Base-by-base conservation (phyloP, 2,113 vertebrate species). In the Siphamia tubifer region DNA sequence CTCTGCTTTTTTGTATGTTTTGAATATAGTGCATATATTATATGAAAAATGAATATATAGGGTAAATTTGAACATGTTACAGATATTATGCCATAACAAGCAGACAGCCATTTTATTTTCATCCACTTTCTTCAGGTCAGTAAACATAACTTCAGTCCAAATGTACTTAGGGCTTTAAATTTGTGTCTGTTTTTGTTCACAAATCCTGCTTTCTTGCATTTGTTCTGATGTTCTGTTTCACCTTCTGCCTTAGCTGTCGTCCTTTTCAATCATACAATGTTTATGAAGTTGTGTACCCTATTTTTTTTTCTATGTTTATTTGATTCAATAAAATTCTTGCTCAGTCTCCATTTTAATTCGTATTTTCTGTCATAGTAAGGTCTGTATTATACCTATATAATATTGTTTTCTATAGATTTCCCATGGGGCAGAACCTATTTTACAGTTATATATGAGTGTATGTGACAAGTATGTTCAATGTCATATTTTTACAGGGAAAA, bases 271-370 rank as follows among this genome's bases (percentile, higher is more conserved):
- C 35, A 19, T 9, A 24, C 4, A 0, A 6, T n/a, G 24, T 13
- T 17, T 31, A 10, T 17, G 35, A 2, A 17, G 0, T 39, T 12
- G 8, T 4, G 9, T 12, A 28, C 19, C 25, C 36, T 1, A 12
- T 16, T 30, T 49, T 8, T 1, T n/a, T n/a, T n/a, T n/a, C n/a
- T n/a, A 30, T 44, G 43, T 68, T 21, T 45, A 27, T 62, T 57
- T 17, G 16, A 30, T 39, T 77, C 5, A 80, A 63, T 80, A 84
- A 84, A 80, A 31, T 64, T 42, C 7, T 67, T 30, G 9, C n/a
- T 65, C 17, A 17, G 25, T 49, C 15, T 62, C 32, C n/a, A n/a
- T n/a, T n/a, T n/a, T n/a, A n/a, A n/a, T n/a, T n/a, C n/a, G n/a
- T n/a, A n/a, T n/a, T n/a, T n/a, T n/a, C n/a, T n/a, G n/a, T n/a